Base-by-base conservation (phyloP, 2,888 invertebrate species). In the Dendrolimus houi region DNA sequence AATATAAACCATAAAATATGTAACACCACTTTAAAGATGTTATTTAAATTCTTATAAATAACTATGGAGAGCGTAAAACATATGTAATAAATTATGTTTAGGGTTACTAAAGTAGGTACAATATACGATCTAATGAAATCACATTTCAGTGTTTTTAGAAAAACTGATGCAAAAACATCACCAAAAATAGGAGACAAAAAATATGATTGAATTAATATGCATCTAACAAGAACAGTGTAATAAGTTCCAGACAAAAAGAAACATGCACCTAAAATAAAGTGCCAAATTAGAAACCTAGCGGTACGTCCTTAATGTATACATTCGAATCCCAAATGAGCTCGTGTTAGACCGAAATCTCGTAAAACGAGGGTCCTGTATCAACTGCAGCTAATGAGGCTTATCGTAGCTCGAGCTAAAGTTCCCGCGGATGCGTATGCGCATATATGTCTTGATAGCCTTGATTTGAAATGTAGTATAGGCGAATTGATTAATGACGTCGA, bases 301-400 rank as follows among this genome's bases (percentile, higher is more conserved):
- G 47, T 10, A 9, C 47, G 9, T 47, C 9, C 47, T 47, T 47
- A 47, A 47, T 47, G 47, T 12, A 47, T 56, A 57, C 54, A 57
- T 57, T 57, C 57, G 59, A 54, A 56, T 57, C 59, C 54, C 42
- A 55, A 52, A 54, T 17, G 54, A 47, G 53, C 52, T 41, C 58
- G 60, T 60, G 59, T 58, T 53, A 52, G 54, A 53, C 85, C 83
- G 84, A 81, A 83, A 84, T 77, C 47, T 47, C 47, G 47, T 47
- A 47, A 47, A 47, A 47, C 47, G 12, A 47, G 47, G 12, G 9
- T 8, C 47, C 47, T 47, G 47, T 47, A 47, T 47, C 72, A 68
- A 69, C 74, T 71, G 71, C 71, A 77, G 64, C 85, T 88, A 87
- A 88, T 87, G 87, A 87, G 87, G 76, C 78, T 86, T 87, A 87